These are phyloP conservation scores for Leptarthrus brevirostris DNA, from an alignment of 2,888 invertebrate genomes.

Conservation along the genomic window DNA sequence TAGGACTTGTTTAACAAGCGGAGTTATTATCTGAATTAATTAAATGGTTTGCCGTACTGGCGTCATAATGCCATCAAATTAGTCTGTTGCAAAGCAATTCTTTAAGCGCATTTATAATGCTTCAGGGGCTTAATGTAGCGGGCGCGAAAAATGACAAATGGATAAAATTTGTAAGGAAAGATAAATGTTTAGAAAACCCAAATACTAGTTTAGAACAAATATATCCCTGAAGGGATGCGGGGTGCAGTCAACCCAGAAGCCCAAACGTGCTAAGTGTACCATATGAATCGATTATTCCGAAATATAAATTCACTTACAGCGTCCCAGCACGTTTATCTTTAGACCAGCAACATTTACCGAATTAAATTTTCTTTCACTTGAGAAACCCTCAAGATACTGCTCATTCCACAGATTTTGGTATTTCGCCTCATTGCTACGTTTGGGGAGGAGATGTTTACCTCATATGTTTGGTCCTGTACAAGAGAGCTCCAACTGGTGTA, in stretches of 20 bases:
- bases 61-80: not conserved
- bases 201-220: not conserved
- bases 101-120: conserved; percentile 27
- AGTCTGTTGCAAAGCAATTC: not conserved
- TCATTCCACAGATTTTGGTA: not conserved
- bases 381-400: conserved; percentile 34
- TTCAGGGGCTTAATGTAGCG: not conserved
- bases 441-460: not conserved
- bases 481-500: too few relatives aligned
- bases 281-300: conserved; percentile 52
- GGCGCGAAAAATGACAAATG: not conserved
- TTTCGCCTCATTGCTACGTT: not conserved
- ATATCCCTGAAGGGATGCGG: not conserved
- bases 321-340: conserved; percentile 43
- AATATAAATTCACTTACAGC: conserved; percentile 50
- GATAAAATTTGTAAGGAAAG: not conserved
- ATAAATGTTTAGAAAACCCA: not conserved
- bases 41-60: conserved; percentile 8
- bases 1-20: conserved; percentile 3
- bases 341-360: conserved; percentile 49
- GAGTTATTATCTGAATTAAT: not conserved
- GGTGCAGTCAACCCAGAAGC: not conserved
- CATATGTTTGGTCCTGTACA: conserved; percentile 8
- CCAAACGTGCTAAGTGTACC: conserved; percentile 48
- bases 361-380: conserved; percentile 51